These are phyloP conservation scores for Schizothorax lantsangensis DNA, from an alignment of 2,797 vertebrate genomes.

Conservation along the genomic window DNA sequence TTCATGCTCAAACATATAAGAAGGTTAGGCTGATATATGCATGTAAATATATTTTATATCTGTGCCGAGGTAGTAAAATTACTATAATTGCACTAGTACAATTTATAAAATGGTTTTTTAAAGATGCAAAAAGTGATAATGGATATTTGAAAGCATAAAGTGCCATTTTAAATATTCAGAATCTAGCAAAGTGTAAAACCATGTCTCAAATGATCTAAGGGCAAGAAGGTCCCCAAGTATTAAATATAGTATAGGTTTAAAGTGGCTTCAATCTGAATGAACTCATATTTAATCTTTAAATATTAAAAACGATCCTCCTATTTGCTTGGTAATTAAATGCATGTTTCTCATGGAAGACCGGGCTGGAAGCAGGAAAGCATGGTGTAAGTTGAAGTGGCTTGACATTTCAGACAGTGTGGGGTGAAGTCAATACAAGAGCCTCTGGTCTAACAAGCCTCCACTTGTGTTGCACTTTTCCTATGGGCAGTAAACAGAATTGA, in stretches of 20 bases:
- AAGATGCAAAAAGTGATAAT: conserved; percentile 28
- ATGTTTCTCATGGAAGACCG: conserved; percentile 28
- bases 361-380: conserved; percentile 32
- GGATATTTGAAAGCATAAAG: conserved; percentile 4
- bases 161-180: conserved; percentile 38
- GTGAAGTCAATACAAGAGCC: conserved; percentile 46
- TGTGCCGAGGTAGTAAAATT: neutral
- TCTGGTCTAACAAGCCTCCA: conserved; percentile 25
- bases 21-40: neutral
- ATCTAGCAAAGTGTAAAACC: conserved; percentile 31
- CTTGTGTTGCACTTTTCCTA: conserved; percentile 21
- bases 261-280: neutral
- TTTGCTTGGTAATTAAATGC: conserved; percentile 34
- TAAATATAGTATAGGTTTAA: conserved; percentile 20
- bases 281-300: conserved; percentile 16
- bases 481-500: conserved; percentile 11
- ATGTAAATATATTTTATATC: neutral
- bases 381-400: conserved; percentile 30
- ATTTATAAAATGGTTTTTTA: conserved; percentile 20
- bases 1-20: neutral
- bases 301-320: neutral
- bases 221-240: neutral
- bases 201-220: conserved; percentile 8
- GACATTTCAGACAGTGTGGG: conserved; percentile 45
- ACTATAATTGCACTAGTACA: neutral